phyloP scores from a whole-genome alignment of 2,888 invertebrate species.

The Allygus modestus region DNA sequence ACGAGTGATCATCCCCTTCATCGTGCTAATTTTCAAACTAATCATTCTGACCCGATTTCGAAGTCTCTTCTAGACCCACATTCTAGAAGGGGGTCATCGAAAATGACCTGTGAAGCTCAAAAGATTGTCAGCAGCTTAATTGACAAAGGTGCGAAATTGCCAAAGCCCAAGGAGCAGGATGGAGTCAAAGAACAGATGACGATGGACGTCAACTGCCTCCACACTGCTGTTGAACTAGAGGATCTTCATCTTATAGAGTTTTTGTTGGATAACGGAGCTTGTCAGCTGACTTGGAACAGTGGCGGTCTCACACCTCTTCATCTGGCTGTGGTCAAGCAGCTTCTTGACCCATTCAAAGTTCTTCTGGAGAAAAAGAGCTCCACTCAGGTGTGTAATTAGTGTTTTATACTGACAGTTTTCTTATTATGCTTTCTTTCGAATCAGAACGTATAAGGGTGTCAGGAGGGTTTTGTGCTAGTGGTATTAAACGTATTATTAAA shows the following conservation, averaged over 20 bases:
- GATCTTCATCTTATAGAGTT: conserved; percentile 75
- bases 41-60: too few species aligned
- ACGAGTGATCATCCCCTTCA: too few species aligned
- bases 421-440: too few species aligned
- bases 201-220: conserved; percentile 75
- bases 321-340: conserved; percentile 75
- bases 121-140: conserved; percentile 71
- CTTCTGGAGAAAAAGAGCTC: conserved; percentile 66
- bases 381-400: too few species aligned
- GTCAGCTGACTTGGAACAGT: conserved; percentile 74
- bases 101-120: conserved; percentile 40
- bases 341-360: conserved; percentile 76
- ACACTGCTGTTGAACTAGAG: conserved; percentile 77
- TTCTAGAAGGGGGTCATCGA: too few species aligned
- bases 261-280: conserved; percentile 75
- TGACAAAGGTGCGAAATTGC: conserved; percentile 68
- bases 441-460: too few species aligned
- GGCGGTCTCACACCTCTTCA: conserved; percentile 77
- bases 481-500: too few species aligned
- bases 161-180: conserved; percentile 62
- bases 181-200: conserved; percentile 55
- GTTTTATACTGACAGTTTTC: too few species aligned
- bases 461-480: too few species aligned
- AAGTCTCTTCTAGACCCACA: too few species aligned
- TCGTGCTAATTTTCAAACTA: too few species aligned